phyloP scores from a whole-genome alignment of 2,113 vertebrate genomes.

The Phalacrocorax brasilianus region DNA sequence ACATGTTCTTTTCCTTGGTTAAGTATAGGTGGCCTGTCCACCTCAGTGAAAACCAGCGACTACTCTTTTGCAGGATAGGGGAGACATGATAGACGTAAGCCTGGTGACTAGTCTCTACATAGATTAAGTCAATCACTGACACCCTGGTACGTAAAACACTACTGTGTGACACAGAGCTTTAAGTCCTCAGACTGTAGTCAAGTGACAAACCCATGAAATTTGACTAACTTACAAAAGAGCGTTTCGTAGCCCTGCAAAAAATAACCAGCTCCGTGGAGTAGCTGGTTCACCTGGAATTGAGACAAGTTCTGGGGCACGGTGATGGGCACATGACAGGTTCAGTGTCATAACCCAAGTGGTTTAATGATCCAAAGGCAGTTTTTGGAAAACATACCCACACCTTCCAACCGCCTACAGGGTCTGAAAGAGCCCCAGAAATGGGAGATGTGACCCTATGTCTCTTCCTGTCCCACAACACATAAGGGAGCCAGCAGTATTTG shows the following conservation, averaged over 20 bases:
- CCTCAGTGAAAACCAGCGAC: too few species aligned
- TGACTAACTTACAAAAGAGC: background rate
- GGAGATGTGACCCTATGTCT: background rate
- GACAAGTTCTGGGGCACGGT: fast-evolving
- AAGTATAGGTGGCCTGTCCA: too few species aligned
- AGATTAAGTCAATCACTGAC: background rate
- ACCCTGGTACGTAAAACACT: background rate
- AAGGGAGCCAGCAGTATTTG: background rate
- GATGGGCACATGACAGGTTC: background rate
- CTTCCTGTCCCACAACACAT: background rate
- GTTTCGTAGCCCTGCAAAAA: background rate
- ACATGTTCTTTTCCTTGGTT: too few species aligned
- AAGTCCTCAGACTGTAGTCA: background rate
- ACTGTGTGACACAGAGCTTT: background rate
- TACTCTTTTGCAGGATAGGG: too few species aligned
- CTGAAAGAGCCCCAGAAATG: background rate
- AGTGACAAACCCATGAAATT: background rate
- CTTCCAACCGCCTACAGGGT: background rate
- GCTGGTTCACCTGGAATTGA: fast-evolving
- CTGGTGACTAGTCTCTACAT: background rate
- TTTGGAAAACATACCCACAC: background rate
- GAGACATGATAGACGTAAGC: background rate
- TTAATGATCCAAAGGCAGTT: background rate
- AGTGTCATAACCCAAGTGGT: background rate
- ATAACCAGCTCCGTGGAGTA: background rate